Evolutionary conservation across 2,888 invertebrate genomes (phyloP).

Genomic region (Hedya salicella): DNA sequence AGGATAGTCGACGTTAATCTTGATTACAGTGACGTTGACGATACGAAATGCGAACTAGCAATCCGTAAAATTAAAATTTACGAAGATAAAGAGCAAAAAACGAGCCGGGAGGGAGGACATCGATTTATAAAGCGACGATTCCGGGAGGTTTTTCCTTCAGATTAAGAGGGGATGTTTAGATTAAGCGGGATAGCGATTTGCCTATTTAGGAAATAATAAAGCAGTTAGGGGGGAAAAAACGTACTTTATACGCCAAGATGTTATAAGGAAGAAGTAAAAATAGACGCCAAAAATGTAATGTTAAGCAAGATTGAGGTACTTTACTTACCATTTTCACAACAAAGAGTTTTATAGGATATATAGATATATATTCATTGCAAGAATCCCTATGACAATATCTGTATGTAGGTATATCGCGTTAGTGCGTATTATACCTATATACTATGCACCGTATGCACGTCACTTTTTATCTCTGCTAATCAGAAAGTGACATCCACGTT

Average conservation of each 20-base stretch:
- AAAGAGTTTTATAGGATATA: no score
- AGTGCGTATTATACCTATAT: no score
- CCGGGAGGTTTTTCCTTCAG: constrained; percentile 46
- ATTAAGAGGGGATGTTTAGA: constrained; percentile 37
- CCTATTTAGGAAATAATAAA: constrained; percentile 1
- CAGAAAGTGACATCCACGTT: background rate
- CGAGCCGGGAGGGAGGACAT: constrained; percentile 49
- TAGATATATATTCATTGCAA: no score
- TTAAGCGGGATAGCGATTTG: constrained; percentile 11
- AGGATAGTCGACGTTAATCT: constrained; percentile 50
- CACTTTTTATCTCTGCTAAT: no score
- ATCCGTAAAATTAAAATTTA: constrained; percentile 67
- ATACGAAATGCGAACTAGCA: constrained; percentile 53
- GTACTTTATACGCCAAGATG: no score
- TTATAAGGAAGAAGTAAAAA: no score
- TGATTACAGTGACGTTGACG: constrained; percentile 55
- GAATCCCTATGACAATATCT: no score
- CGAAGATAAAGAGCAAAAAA: constrained; percentile 53
- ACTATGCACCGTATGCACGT: no score
- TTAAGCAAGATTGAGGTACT: background rate
- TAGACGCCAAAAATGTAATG: no score
- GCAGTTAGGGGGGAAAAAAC: background rate
- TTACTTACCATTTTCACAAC: no score
- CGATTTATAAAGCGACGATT: constrained; percentile 53
- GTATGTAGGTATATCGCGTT: no score